These are phyloP conservation scores for Echinometra lucunter DNA, from an alignment of 53 echinoderm and acorn worm genomes.

Conservation along the genomic window DNA sequence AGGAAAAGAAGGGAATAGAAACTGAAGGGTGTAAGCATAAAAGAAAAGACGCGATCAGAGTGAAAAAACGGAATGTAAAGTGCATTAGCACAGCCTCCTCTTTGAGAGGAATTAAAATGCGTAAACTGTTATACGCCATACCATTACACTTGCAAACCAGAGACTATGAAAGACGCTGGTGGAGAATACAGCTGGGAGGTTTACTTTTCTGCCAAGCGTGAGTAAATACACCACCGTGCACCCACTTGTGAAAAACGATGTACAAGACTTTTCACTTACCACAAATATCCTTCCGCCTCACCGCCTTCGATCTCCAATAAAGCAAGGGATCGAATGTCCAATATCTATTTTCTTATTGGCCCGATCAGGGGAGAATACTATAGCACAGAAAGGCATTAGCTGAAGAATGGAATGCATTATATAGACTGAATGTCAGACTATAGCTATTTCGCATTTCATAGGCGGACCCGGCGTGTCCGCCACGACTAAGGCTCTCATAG, in stretches of 20 bases:
- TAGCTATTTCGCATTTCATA: too few species aligned
- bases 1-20: neutral
- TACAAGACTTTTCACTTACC: conserved; percentile 68
- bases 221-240: conserved; percentile 50
- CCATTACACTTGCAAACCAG: conserved; percentile 35
- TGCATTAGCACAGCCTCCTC: conserved; percentile 42
- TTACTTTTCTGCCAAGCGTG: conserved; percentile 55
- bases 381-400: neutral
- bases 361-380: neutral
- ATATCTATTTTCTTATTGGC: conserved; percentile 37
- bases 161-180: neutral
- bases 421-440: neutral
- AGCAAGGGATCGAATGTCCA: conserved; percentile 60
- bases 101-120: conserved; percentile 49
- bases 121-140: conserved; percentile 28
- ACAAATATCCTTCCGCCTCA: conserved; percentile 65
- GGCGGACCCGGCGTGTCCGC: too few species aligned
- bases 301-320: conserved; percentile 49
- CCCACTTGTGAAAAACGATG: conserved; percentile 64
- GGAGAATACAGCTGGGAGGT: conserved; percentile 38
- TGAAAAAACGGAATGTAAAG: conserved; percentile 25
- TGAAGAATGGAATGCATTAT: neutral
- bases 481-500: too few species aligned
- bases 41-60: conserved; percentile 20
- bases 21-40: conserved; percentile 26